Evolutionary conservation across 2,113 vertebrate genomes (phyloP).

Genomic region (Scolopax mira): DNA sequence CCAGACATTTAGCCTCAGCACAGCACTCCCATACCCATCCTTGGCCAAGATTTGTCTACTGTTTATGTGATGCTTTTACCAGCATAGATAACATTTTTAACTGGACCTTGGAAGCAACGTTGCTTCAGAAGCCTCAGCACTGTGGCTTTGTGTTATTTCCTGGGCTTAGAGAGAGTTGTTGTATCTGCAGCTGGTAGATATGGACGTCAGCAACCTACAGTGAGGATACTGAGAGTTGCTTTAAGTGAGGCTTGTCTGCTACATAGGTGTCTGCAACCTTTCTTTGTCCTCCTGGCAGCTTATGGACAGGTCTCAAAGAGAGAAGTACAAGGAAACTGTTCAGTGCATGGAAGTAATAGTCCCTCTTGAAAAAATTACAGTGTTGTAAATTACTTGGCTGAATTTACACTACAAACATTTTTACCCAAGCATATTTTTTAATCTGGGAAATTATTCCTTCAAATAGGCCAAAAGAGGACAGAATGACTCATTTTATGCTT

Average conservation of each 20-base stretch:
- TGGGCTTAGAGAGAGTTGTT: not conserved
- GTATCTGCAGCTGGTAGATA: not conserved
- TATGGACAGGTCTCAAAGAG: not conserved
- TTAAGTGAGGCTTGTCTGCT: not conserved
- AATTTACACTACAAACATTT: not conserved
- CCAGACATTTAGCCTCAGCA: not conserved
- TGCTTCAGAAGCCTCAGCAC: not conserved
- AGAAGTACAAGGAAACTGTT: not conserved
- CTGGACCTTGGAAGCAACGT: not conserved
- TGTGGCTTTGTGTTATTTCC: not conserved
- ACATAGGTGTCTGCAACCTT: not conserved
- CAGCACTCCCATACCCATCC: not conserved
- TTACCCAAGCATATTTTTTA: not conserved
- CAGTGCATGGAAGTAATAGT: not conserved
- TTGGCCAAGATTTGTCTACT: not conserved
- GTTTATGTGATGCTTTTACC: not conserved
- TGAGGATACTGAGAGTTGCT: not conserved
- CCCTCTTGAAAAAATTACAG: not conserved
- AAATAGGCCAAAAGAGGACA: not conserved
- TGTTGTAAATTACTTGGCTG: not conserved
- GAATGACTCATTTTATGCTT: not conserved
- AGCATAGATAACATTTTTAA: not conserved
- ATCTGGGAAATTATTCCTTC: not conserved
- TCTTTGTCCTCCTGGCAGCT: not conserved
- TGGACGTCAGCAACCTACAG: accelerated